Conservation (phyloP, 2,888 invertebrate genomes). For the Caenorhabditis sulstoni region DNA sequence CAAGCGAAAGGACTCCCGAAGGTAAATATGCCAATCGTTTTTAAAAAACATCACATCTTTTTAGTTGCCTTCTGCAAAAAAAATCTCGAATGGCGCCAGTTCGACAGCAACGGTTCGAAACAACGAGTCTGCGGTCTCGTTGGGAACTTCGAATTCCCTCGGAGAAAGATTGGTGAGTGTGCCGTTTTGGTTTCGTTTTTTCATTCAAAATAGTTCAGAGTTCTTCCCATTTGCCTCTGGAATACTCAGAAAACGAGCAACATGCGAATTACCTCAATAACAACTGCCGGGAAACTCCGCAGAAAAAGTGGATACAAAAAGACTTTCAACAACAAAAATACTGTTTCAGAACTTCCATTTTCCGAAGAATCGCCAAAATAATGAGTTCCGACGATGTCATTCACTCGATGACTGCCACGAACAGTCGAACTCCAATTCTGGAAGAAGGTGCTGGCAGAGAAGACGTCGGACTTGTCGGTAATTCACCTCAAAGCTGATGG, state of each 20-base stretch:
- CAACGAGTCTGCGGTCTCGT: constrained; percentile 42
- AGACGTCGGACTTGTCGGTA: constrained; percentile 43
- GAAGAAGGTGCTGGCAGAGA: constrained; percentile 39
- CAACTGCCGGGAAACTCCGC: constrained; percentile 29
- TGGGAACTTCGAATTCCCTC: constrained; percentile 37
- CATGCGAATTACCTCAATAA: constrained; percentile 15
- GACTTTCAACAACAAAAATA: not conserved
- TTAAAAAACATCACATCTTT: constrained; percentile 5
- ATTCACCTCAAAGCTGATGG: no score
- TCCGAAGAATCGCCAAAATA: constrained; percentile 62
- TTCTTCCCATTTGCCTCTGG: constrained; percentile 32
- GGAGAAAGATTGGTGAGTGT: constrained; percentile 35
- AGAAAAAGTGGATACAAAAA: constrained; percentile 23
- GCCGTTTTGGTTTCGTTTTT: no score
- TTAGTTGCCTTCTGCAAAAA: constrained; percentile 44
- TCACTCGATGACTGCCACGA: constrained; percentile 42
- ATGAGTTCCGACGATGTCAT: constrained; percentile 66
- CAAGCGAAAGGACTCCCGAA: constrained; percentile 57
- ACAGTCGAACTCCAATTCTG: constrained; percentile 42
- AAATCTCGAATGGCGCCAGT: constrained; percentile 35
- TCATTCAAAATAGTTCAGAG: no score
- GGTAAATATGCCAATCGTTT: no score
- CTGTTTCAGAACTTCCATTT: constrained; percentile 41
- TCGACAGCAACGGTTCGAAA: constrained; percentile 31
- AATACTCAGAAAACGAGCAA: constrained; percentile 30